Base-by-base conservation (phyloP, 2,113 vertebrate genomes). In the Oreocharis arfaki region DNA sequence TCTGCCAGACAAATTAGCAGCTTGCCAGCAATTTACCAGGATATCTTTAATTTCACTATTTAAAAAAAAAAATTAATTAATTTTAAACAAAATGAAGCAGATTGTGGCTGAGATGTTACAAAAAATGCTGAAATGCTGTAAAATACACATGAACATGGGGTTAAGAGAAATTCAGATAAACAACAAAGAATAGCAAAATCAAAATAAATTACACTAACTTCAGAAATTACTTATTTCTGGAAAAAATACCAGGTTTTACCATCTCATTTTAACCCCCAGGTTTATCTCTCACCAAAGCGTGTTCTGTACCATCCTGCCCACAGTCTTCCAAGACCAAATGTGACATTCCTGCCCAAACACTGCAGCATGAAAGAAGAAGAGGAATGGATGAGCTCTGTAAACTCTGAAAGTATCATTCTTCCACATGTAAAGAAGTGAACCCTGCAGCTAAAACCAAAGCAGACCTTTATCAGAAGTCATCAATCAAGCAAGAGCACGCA, bases 331-430 rank as follows among this genome's bases (percentile, higher is more conserved):
- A 53, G 24, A 52, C 5, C 15, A 55, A 19, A 49, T 11, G 16
- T 55, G 81, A 24, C 33, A 32, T 32, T 68, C 23, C 52, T 39
- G 42, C 33, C 35, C 39, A 32, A 70, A 39, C 23, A 39, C 24
- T 27, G 21, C 30, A 68, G 23, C 11, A 7, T 0, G 0, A 32
- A 20, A 59, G 35, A 73, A 10, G 10, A 84, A 59, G 6, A 63
- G 9, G 26, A 67, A 65, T 2, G 9, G 56, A 53, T 13, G 16
- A 59, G 16, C 27, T 7, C n/a, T n/a, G 6, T 15, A 33, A 64
- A 41, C 13, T n/a, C 35, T 5, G 4, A 23, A 76, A 57, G 8
- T 11, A 50, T 28, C 13, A 10, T 20, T 28, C 26, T 17, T 33
- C 13, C 11, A 42, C 16, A 55, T 0, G 1, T 18, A 9, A 84